Conservation (phyloP, 2,888 invertebrate species). For the Ochropacha duplaris region DNA sequence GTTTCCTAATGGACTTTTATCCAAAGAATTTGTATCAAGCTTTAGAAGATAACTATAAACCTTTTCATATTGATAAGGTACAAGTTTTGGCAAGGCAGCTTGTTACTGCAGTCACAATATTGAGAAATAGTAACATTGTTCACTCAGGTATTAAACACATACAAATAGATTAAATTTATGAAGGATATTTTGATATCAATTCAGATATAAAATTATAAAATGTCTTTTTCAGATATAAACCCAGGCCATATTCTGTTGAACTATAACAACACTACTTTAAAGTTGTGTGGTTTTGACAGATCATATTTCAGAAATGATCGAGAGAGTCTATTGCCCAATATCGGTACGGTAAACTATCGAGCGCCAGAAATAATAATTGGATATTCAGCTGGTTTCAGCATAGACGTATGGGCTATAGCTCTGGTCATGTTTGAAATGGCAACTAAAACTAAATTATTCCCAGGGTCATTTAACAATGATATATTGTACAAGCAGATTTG, state of each 20-base stretch:
- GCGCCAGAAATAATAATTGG: slow-evolving; percentile 65
- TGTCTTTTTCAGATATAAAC: slow-evolving; percentile 54
- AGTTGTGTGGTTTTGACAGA: slow-evolving; percentile 62
- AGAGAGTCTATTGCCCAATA: slow-evolving; percentile 22
- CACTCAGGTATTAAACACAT: slow-evolving; percentile 49
- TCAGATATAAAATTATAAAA: neutral
- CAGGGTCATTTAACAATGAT: slow-evolving; percentile 40
- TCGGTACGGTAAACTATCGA: slow-evolving; percentile 47
- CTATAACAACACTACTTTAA: slow-evolving; percentile 33
- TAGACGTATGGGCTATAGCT: slow-evolving; percentile 65
- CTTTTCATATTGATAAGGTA: slow-evolving; percentile 48
- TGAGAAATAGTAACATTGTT: slow-evolving; percentile 48
- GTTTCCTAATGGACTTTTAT: slow-evolving; percentile 56
- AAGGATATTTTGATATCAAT: no score
- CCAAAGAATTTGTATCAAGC: slow-evolving; percentile 47
- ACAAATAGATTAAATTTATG: no score
- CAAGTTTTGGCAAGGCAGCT: slow-evolving; percentile 52
- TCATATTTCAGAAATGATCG: slow-evolving; percentile 25
- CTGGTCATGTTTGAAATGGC: slow-evolving; percentile 61
- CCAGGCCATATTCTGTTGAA: slow-evolving; percentile 59
- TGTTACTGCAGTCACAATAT: slow-evolving; percentile 46
- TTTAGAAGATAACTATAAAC: slow-evolving; percentile 22
- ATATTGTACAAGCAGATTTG: slow-evolving; percentile 53
- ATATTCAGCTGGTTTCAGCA: slow-evolving; percentile 35
- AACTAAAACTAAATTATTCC: slow-evolving; percentile 41